phyloP scores from a whole-genome alignment of 2,113 vertebrate species.

The Xyrauchen texanus region DNA sequence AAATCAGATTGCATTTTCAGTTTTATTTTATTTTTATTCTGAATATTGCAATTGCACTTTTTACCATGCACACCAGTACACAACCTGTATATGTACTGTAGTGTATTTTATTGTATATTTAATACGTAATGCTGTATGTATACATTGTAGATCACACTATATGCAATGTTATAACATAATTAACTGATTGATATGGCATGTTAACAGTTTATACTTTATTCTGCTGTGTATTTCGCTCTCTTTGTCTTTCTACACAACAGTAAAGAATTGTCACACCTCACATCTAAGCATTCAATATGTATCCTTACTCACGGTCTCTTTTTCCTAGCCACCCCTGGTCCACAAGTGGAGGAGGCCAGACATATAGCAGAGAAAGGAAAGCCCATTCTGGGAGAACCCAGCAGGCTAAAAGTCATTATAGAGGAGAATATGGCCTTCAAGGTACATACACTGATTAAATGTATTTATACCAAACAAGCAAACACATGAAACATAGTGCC shows the following conservation, averaged over 20 bases:
- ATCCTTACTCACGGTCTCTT: neutral
- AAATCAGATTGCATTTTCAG: neutral
- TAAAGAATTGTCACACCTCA: neutral
- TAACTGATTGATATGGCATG: too few relatives aligned
- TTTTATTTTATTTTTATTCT: too few relatives aligned
- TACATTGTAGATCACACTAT: too few relatives aligned
- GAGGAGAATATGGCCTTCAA: conserved; percentile 90
- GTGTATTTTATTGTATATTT: too few relatives aligned
- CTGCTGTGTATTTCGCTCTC: neutral
- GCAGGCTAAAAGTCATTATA: conserved; percentile 85
- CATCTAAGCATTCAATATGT: neutral
- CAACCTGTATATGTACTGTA: too few relatives aligned
- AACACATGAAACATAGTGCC: neutral
- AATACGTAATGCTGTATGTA: too few relatives aligned
- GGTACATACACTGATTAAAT: conserved; percentile 59
- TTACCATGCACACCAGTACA: too few relatives aligned
- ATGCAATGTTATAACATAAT: too few relatives aligned
- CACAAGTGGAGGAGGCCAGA: conserved; percentile 84
- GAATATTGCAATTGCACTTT: too few relatives aligned
- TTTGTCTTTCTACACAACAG: neutral
- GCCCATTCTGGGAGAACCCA: conserved; percentile 86
- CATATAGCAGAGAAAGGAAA: conserved; percentile 90
- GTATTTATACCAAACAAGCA: neutral
- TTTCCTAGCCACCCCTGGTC: conserved; percentile 69
- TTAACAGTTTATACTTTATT: too few relatives aligned